Evolutionary conservation across 1,140 invertebrate species (phyloP), one percentile per base, ranked within the genome.

Genomic region (Zelostemma sp.): DNA sequence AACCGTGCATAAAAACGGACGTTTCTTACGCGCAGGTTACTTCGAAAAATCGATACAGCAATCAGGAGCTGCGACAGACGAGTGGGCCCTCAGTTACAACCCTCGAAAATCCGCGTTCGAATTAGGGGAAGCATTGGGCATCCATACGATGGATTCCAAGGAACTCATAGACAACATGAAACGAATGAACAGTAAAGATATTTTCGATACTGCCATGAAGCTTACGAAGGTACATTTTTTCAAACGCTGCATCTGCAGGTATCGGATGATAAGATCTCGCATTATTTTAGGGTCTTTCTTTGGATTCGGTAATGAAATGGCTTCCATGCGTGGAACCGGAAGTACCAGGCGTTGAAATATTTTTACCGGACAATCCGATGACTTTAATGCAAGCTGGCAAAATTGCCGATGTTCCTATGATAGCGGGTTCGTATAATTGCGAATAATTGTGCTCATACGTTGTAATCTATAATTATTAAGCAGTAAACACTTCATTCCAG

Each of bases 51-150:
- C 82, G 1, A 93, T 95, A 40, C 87, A 90, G 1, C 89, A 93
- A 83, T 93, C 93, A 75, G 95, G 95, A 8, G 91, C 91, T 0
- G 90, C 92, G 3, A 78, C 92, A 8, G 90, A 89, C 76, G 88
- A 91, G 0, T 96, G 93, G 93, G 90, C 93, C 0, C 87, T 92
- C 6, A 78, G 63, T 83, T 91, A 46, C 46, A 77, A 86, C 83
- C 84, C 78, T 72, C 90, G 53, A 87, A 88, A 86, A 3, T 87
- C 90, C 53, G 90, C 92, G 0, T 86, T 88, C 48, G 87, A 88
- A 57, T 76, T 95, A 14, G 92, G 90, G 0, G 5, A 84, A 85
- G 68, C 74, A 82, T 64, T 80, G 88, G 43, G 85, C 77, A 55
- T 93, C 87, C 73, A 80, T 61, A 86, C 88, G 0, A 85, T 81